Base-by-base conservation (phyloP, 2,113 vertebrate genomes). In the Vombatus ursinus region DNA sequence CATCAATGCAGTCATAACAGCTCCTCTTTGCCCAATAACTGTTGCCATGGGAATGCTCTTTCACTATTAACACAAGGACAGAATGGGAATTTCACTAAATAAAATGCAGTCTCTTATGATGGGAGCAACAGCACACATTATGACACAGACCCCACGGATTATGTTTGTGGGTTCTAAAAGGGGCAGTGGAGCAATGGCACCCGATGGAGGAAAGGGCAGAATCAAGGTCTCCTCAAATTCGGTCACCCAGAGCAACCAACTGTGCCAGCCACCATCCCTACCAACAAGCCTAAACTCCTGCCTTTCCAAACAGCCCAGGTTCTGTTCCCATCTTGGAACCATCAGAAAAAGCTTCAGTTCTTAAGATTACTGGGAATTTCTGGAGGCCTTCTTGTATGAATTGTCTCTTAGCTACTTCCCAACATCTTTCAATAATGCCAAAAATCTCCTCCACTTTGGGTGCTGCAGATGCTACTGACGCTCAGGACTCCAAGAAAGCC, bases 61-160 rank as follows among this genome's bases (percentile, higher is more conserved):
- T 89, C n/a, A 95, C 49, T 53, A 92, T 57, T 84, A 96, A 97
- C 68, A 77, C 48, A 96, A 47, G 84, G 68, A 19, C 68, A 89
- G 92, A 53, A 92, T 49, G 50, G n/a, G 19, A 92, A 94, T 44
- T 52, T 61, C 23, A 26, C 31, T 52, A 52, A 96, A 92, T 52
- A 90, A 94, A 92, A 94, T 90, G 26, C 93, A 16, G 52, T 92
- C 84, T 96, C 47, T 51, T 9, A 0, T n/a, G 25, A 94, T 52
- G 61, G 0, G 6, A 22, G 22, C 50, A 94, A 90, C 31, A 92
- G 92, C 37, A 22, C 50, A 48, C 89, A 95, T 95, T 24, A 37
- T 37, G 93, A 52, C 50, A 91, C 68, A 90, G 31, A 84, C 92
- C 52, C 44, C 57, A 51, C 50, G 51, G 2, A 0, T 2, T 77